Conservation (phyloP, 2,797 vertebrate species). For the Numenius phaeopus region DNA sequence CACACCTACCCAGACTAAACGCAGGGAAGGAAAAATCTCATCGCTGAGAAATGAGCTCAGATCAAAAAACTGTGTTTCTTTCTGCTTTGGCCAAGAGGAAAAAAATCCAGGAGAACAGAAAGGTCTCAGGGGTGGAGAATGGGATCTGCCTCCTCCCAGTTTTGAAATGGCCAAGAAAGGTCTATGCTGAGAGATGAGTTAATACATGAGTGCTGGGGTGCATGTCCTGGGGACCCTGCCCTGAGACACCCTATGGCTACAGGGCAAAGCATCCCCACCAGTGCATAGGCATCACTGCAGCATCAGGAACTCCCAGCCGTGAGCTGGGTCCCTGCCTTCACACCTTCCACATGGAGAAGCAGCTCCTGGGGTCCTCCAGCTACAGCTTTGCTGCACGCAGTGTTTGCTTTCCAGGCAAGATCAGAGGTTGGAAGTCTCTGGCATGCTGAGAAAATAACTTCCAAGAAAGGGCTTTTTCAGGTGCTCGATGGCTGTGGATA, state of each 20-base stretch:
- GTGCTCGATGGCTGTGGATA: fast-evolving
- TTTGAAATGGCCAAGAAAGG: neutral
- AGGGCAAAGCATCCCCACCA: neutral
- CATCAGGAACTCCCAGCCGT: neutral
- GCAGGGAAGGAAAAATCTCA: neutral
- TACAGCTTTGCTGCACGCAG: neutral
- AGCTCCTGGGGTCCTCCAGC: neutral
- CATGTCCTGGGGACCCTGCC: neutral
- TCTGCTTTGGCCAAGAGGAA: neutral
- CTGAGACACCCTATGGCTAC: neutral
- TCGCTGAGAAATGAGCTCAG: neutral
- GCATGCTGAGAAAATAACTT: neutral
- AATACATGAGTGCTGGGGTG: fast-evolving
- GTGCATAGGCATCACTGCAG: fast-evolving
- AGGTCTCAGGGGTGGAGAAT: neutral
- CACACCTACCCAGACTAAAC: neutral
- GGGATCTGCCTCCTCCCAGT: neutral
- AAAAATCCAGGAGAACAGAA: neutral
- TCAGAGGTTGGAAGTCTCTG: neutral
- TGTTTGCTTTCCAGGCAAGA: neutral
- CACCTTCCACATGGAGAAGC: neutral
- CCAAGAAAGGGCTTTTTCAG: neutral
- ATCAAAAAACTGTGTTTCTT: neutral
- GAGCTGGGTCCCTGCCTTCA: neutral
- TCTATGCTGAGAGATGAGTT: neutral